Base-by-base conservation (phyloP, 2,888 invertebrate species). In the Papilio elwesi region DNA sequence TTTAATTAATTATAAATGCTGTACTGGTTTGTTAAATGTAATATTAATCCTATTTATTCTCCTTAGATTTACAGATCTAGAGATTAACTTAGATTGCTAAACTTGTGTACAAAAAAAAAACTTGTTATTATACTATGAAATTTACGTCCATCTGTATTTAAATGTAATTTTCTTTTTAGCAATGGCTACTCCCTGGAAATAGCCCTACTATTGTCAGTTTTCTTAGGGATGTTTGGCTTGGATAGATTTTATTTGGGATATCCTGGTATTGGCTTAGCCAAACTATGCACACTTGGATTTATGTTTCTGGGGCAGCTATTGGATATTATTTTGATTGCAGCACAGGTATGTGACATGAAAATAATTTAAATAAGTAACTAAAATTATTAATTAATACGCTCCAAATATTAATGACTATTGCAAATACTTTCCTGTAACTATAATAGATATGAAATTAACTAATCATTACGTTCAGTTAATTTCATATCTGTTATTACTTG, bases 231-330 rank as follows among this genome's bases (percentile, higher is more conserved):
- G 98, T 98, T 99, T 93, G 99, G 99, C 16, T 95, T 98, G 38
- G 99, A 99, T 87, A 94, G 99, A 75, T 99, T 99, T 90, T 99
- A 99, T 86, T 94, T 99, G n/a, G 99, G 99, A 47, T 99, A 99
- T 88, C 98, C 98, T 69, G 99, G 98, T 0, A 96, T 99, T 78
- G 99, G 99, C 0, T 90, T 99, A 75, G 96, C 99, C 43, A 99
- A 99, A 89, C 95, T 99, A 76, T 98, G 98, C 85, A 99, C 99
- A 0, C 93, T 99, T 71, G 99, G 99, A 15, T 99, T 99, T 85
- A 97, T 99, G 95, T 98, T 99, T 85, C 94, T 99, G 48, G 98
- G 99, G 66, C 99, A 99, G 89, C 93, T 99, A 48, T 93, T 98
- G 75, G 99, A 99, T 90, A 97, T 99, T 62, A 96, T 99, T 82